These are phyloP conservation scores for Arvicanthis niloticus DNA, from an alignment of 2,113 vertebrate genomes.

Conservation along the genomic window DNA sequence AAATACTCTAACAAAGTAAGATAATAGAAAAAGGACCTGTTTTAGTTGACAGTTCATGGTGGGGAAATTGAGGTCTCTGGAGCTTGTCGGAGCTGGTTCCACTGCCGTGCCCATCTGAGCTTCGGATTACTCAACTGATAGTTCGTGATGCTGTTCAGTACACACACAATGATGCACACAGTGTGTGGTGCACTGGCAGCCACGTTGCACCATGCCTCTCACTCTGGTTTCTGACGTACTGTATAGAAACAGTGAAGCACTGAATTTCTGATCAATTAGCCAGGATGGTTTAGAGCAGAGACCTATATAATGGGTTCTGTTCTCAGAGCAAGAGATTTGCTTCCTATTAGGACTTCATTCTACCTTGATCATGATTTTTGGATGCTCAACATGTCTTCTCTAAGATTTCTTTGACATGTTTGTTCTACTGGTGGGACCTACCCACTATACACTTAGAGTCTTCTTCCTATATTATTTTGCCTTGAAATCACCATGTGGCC, in stretches of 20 bases:
- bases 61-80: neutral
- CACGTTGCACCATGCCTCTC: neutral
- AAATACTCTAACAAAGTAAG: neutral
- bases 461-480: neutral
- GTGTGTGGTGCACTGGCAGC: neutral
- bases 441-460: neutral
- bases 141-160: neutral
- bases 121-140: neutral
- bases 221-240: neutral
- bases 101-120: neutral
- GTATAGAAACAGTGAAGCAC: neutral
- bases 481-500: neutral
- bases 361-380: accelerated
- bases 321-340: neutral
- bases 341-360: neutral
- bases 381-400: neutral
- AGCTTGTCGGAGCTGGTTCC: neutral
- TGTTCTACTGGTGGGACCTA: neutral
- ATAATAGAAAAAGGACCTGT: neutral
- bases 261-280: neutral
- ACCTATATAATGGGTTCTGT: accelerated
- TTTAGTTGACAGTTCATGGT: neutral
- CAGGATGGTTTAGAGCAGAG: neutral
- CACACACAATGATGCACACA: no score
- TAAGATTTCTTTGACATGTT: no score